Evolutionary conservation across 53 echinoderm and acorn worm genomes (phyloP), one percentile per base, ranked within the genome.

Genomic region (Arbacia lixula): DNA sequence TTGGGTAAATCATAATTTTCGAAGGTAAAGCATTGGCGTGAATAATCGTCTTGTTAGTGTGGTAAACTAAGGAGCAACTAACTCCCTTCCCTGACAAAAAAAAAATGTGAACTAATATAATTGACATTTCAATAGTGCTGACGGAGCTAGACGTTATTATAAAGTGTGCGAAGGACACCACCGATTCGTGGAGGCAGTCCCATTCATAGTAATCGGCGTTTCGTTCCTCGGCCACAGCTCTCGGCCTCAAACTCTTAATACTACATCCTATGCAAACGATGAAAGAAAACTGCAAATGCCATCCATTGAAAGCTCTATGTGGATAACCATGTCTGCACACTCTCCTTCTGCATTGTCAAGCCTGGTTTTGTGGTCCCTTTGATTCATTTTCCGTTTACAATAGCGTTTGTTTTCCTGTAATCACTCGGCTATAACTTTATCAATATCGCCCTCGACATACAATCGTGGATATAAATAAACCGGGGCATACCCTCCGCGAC

Each of bases 381-480:
- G 41, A 26, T 71, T 71, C 49, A 38, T 41, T 29, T 11, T 43
- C 28, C 24, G 16, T 32, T 52, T 10, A 52, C 74, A 74, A 74
- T 74, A 33, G 9, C 31, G 49, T 53, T 74, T 74, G 74, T 74
- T 74, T 74, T 19, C 74, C 53, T 46, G 52, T 74, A 74, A 74
- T 74, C 74, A 33, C 74, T 74, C 51, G 74, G 14, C 74, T 74
- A 74, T 74, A 74, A 74, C 74, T 53, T 53, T 74, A 74, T 74
- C 74, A 74, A 74, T 74, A 74, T 74, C 74, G 53, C 34, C 52
- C 52, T 32, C 74, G 74, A 12, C 53, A 74, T 53, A 52, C 53
- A 52, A 74, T 74, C 74, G 74, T 29, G 30, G 74, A 21, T 74
- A 53, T 31, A 74, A 74, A 74, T 74, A 74, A 74, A 74, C 74